Conservation (phyloP, 1,140 invertebrate species). For the Drosophila nigrodunni region DNA sequence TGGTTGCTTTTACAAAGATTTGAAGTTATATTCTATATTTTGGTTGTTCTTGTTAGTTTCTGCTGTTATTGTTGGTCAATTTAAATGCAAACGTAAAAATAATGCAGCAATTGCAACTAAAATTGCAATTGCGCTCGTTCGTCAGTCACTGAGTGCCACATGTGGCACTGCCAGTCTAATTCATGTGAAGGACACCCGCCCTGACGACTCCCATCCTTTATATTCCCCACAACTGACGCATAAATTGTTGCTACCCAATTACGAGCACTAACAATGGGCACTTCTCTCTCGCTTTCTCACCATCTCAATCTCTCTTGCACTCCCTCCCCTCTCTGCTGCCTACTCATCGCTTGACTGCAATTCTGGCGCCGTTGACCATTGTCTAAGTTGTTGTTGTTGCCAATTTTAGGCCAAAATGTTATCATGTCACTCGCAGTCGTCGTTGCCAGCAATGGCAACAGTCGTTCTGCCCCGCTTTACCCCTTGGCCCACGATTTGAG, state of each 20-base stretch:
- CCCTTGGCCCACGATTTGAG: constrained; percentile 48
- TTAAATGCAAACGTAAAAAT: constrained; percentile 61
- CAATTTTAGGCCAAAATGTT: constrained; percentile 83
- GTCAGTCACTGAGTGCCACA: constrained; percentile 48
- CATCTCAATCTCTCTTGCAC: background rate
- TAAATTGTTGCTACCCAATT: constrained; percentile 84
- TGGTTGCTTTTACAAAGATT: constrained; percentile 17
- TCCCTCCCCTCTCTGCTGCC: background rate
- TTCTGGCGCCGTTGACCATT: constrained; percentile 50
- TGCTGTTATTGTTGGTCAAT: constrained; percentile 30
- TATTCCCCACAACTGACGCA: constrained; percentile 50
- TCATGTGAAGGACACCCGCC: constrained; percentile 47
- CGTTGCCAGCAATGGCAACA: constrained; percentile 54
- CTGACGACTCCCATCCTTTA: background rate
- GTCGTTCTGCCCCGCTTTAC: constrained; percentile 2
- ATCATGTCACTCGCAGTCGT: constrained; percentile 81
- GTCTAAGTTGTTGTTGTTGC: constrained; percentile 67
- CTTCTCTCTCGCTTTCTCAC: constrained; percentile 7
- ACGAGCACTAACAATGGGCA: constrained; percentile 76
- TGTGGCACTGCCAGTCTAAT: constrained; percentile 70
- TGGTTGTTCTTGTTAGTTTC: constrained; percentile 10
- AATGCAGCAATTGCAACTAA: constrained; percentile 59
- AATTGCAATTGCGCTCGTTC: constrained; percentile 49
- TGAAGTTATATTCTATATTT: constrained; percentile 30
- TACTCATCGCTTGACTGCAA: constrained; percentile 27